Conservation (phyloP, 2,888 invertebrate species). For the Rotaria macrura region DNA sequence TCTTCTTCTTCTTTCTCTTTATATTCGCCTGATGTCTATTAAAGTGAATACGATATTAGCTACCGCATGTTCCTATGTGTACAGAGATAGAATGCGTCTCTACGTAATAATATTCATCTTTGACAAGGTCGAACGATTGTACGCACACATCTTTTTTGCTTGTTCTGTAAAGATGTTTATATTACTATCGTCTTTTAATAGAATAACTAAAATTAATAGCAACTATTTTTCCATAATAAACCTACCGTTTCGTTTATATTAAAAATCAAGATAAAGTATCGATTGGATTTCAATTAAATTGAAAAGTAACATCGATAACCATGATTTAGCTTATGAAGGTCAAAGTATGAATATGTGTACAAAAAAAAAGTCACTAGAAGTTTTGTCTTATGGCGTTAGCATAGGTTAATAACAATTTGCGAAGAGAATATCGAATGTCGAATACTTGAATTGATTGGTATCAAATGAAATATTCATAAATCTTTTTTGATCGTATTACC, state of each 20-base stretch:
- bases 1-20: neutral
- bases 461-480: neutral
- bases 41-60: neutral
- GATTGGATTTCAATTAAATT: too few species aligned
- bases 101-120: neutral
- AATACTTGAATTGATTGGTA: neutral
- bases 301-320: neutral
- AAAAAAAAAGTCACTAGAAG: neutral
- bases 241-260: neutral
- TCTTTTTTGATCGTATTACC: neutral
- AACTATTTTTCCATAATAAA: neutral
- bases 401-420: too few species aligned
- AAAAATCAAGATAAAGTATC: too few species aligned
- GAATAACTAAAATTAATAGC: neutral
- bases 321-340: neutral
- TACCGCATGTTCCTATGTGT: neutral
- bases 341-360: neutral
- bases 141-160: neutral
- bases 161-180: neutral
- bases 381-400: too few species aligned
- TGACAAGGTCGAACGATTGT: neutral
- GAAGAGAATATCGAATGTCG: too few species aligned
- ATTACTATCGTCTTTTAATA: neutral
- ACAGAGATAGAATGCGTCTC: neutral
- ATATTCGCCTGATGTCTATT: neutral